These are phyloP conservation scores for Agelas oroides DNA, from an alignment of 37 sponge, comb jelly and placozoan genomes.

Conservation along the genomic window DNA sequence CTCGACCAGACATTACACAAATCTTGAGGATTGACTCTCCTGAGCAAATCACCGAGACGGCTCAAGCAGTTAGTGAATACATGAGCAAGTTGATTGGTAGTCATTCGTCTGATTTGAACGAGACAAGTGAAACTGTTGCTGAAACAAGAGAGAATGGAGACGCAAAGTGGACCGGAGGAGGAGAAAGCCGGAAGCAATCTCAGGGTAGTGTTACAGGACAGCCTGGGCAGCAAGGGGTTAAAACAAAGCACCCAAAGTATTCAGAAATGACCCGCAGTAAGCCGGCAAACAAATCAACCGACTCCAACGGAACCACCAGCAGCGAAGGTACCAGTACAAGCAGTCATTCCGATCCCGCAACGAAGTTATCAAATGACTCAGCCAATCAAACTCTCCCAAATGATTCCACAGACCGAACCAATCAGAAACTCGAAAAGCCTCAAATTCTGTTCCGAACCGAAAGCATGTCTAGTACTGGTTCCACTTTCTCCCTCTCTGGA, in stretches of 20 bases:
- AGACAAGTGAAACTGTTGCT: neutral
- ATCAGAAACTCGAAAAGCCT: neutral
- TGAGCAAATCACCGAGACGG: constrained; percentile 9
- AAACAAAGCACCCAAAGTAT: constrained; percentile 15
- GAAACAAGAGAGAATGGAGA: neutral
- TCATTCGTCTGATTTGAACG: neutral
- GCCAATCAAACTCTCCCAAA: neutral
- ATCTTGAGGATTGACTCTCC: neutral
- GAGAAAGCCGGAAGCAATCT: neutral
- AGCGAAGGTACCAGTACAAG: constrained; percentile 3
- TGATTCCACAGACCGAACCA: neutral
- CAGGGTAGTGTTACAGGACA: neutral
- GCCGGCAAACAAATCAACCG: constrained; percentile 27
- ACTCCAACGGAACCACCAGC: constrained; percentile 41
- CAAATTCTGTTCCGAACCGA: constrained; percentile 7
- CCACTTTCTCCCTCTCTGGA: constrained; percentile 11
- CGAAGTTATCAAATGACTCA: neutral
- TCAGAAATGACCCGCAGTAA: constrained; percentile 14
- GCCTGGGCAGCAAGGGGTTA: constrained; percentile 19
- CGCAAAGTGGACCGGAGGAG: neutral
- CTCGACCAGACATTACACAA: neutral
- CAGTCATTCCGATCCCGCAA: too few relatives aligned
- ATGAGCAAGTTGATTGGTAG: constrained; percentile 5
- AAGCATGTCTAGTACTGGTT: constrained; percentile 40
- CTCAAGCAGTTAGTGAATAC: constrained; percentile 7